A percentile compares a stretch with the other conserved stretches of the same genome.
Evolutionary conservation across 2,113 vertebrate genomes (phyloP).

Genomic region (Phoxinus phoxinus): DNA sequence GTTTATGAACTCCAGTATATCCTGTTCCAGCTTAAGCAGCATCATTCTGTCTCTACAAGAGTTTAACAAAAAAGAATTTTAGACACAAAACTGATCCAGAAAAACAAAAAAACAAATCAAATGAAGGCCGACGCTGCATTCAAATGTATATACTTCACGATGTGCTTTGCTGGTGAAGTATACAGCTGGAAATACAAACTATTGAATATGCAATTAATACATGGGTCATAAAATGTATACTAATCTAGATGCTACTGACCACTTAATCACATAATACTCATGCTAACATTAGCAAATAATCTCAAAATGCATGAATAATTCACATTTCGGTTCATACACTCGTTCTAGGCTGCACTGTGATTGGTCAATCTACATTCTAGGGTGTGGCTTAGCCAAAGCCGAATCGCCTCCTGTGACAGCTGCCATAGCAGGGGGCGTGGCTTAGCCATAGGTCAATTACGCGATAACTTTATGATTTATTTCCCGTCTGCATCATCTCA

Average conservation of each 20-base stretch:
- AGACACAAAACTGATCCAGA: neutral
- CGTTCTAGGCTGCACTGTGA: too few relatives aligned
- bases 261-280: neutral
- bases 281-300: neutral
- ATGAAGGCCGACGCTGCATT: neutral
- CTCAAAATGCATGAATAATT: neutral
- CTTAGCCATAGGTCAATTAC: too few relatives aligned
- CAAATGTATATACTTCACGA: neutral
- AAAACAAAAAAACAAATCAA: neutral
- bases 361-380: too few relatives aligned
- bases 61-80: slow-evolving; percentile 36
- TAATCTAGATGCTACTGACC: neutral
- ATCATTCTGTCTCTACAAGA: slow-evolving; percentile 96
- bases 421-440: too few relatives aligned
- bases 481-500: too few relatives aligned
- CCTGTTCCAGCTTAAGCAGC: slow-evolving; percentile 99
- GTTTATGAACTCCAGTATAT: slow-evolving; percentile 99
- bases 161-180: neutral
- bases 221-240: too few relatives aligned
- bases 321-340: neutral
- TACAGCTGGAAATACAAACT: neutral
- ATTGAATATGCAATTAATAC: too few relatives aligned
- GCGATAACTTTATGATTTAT: too few relatives aligned
- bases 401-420: too few relatives aligned
- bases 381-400: too few relatives aligned